Conservation (phyloP, 2,113 vertebrate species). For the Sinocyclocheilus anophthalmus region DNA sequence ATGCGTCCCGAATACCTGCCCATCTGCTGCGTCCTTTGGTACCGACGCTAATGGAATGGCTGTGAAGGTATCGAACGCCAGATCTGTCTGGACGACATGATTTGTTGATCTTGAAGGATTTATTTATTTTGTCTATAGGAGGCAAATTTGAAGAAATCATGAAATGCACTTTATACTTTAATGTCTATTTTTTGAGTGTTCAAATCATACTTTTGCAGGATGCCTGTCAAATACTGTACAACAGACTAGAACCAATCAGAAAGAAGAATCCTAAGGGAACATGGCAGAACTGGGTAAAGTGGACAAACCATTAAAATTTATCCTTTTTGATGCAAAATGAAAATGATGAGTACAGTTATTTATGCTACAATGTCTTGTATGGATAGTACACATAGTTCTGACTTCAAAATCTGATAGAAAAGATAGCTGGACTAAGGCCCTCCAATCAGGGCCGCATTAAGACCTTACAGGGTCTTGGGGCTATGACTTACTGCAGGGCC, state of each 20-base stretch:
- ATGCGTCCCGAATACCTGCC: slow-evolving; percentile 81
- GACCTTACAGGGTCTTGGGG: too few relatives aligned
- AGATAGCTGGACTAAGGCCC: too few relatives aligned
- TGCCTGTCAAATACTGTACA: slow-evolving; percentile 85
- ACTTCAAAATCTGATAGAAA: too few relatives aligned
- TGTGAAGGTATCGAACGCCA: slow-evolving; percentile 77
- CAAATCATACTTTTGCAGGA: slow-evolving; percentile 66
- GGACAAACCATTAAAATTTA: background rate
- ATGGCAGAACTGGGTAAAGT: slow-evolving; percentile 88
- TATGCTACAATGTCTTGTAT: background rate
- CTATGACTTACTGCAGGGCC: too few relatives aligned
- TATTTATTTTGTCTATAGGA: background rate
- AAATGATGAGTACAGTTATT: background rate
- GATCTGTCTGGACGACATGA: background rate
- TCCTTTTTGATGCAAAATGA: background rate
- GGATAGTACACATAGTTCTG: background rate
- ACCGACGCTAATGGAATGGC: slow-evolving; percentile 90
- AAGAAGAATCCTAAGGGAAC: slow-evolving; percentile 78
- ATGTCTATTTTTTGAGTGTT: background rate
- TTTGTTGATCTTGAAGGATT: background rate
- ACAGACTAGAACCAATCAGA: slow-evolving; percentile 83
- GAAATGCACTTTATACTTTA: background rate
- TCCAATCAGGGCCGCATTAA: too few relatives aligned
- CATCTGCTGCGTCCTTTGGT: slow-evolving; percentile 79
- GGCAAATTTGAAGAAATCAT: background rate